Percentiles rank a stretch among this genome's conserved stretches.
Evolutionary conservation across 1,140 invertebrate species (phyloP).

Genomic region (Brachionus asplanchnoidis): DNA sequence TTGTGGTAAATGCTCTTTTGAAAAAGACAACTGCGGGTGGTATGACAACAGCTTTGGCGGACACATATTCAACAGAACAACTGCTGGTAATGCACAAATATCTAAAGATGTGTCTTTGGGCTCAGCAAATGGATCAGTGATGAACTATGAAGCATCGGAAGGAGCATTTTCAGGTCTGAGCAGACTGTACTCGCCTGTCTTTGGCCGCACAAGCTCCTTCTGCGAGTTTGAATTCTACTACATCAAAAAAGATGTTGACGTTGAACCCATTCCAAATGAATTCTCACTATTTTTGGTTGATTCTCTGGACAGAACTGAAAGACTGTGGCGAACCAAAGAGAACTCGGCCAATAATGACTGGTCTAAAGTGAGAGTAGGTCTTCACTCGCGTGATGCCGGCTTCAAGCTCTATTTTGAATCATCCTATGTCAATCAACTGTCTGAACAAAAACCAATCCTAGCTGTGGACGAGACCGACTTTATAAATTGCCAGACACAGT

Average conservation of each 20-base stretch:
- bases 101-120: constrained; percentile 31
- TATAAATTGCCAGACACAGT: constrained; percentile 20
- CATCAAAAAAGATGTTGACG: constrained; percentile 67
- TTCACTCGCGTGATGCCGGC: not conserved
- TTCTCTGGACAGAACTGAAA: not conserved
- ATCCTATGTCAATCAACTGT: not conserved
- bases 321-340: not conserved
- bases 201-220: not conserved
- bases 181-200: constrained; percentile 35
- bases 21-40: constrained; percentile 45
- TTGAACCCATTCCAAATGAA: not conserved
- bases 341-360: not conserved
- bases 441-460: not conserved
- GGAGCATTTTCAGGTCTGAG: constrained; percentile 13
- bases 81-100: constrained; percentile 43
- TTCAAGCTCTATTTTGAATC: constrained; percentile 31
- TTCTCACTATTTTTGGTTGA: not conserved
- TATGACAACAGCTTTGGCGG: constrained; percentile 42
- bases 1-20: constrained; percentile 54
- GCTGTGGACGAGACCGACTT: constrained; percentile 28
- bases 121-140: constrained; percentile 42
- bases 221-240: constrained; percentile 60
- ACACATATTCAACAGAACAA: constrained; percentile 47
- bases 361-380: not conserved
- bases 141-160: constrained; percentile 42